Base-by-base conservation (phyloP, 1,140 invertebrate species). In the Listronotus oregonensis region DNA sequence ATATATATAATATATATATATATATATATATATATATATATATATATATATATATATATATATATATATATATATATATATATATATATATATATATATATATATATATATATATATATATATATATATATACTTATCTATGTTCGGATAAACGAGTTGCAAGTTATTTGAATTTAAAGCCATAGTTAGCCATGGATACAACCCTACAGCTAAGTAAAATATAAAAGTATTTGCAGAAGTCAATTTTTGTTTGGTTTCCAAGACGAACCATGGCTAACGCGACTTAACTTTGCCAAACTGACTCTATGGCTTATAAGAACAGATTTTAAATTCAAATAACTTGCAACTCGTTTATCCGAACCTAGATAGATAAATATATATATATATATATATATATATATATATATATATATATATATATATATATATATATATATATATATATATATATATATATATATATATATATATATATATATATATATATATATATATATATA, bases 311-410 rank as follows among this genome's bases (percentile, higher is more conserved):
- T 14, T 44, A 44, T 44, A 44, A 14, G 12, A 14, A 5, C 15
- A 44, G 12, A 6, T 34, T 5, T 6, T 34, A 34, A 6, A 34
- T 34, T 6, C n/a, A n/a, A n/a, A n/a, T n/a, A n/a, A n/a, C n/a
- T n/a, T n/a, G n/a, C n/a, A n/a, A n/a, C n/a, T n/a, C n/a, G n/a
- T n/a, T n/a, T n/a, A n/a, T n/a, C n/a, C n/a, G n/a, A n/a, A n/a
- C n/a, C n/a, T n/a, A n/a, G 5, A 34, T 34, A 34, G 5, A 34
- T 34, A 44, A 6, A 44, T 44, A 44, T 44, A 44, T 44, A 44
- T 44, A 44, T 44, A 44, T 44, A 44, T 44, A 44, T 44, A 44
- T 44, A 44, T 44, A 44, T 44, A 44, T 44, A 44, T 44, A 44
- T 44, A 44, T 44, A 44, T 44, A 44, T 44, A 44, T 44, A 44